Conservation (phyloP, 37 sponge, comb jelly and placozoan genomes). For the Ianthella basta region DNA sequence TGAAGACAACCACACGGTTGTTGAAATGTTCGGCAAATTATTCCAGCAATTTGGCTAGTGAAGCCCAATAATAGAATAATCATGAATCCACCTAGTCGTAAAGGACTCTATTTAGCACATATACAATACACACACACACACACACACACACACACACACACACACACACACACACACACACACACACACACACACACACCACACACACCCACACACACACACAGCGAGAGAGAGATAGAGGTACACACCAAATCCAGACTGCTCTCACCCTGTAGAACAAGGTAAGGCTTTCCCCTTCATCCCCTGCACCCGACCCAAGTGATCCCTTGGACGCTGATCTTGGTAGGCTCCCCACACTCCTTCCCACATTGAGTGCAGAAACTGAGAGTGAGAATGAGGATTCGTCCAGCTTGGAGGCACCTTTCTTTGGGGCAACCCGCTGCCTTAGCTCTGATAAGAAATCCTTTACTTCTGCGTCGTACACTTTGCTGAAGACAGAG, state of each 20-base stretch:
- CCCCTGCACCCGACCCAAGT: not conserved
- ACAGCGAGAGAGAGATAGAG: slow-evolving; percentile 27
- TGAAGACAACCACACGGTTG: too few relatives aligned
- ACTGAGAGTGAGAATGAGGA: slow-evolving; percentile 8
- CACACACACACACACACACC: slow-evolving; percentile 11
- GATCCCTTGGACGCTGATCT: not conserved
- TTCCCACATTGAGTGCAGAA: not conserved
- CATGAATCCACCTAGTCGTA: not conserved
- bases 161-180: slow-evolving; percentile 34
- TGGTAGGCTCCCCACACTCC: not conserved
- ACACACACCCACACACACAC: not conserved
- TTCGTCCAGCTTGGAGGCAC: not conserved
- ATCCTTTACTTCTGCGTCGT: slow-evolving; percentile 19
- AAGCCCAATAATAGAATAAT: too few relatives aligned
- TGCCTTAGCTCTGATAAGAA: slow-evolving; percentile 1
- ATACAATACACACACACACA: slow-evolving; percentile 19
- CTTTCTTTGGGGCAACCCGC: slow-evolving; percentile 4
- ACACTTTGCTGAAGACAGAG: slow-evolving; percentile 21
- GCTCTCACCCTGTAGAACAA: slow-evolving; percentile 10
- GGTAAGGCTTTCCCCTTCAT: not conserved
- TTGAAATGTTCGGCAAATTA: too few relatives aligned
- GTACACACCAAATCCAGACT: too few relatives aligned
- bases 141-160: slow-evolving; percentile 25
- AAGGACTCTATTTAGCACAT: not conserved
- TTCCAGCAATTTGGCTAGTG: too few relatives aligned